Evolutionary conservation across 2,797 vertebrate genomes (phyloP).

Genomic region (Natrix natrix): DNA sequence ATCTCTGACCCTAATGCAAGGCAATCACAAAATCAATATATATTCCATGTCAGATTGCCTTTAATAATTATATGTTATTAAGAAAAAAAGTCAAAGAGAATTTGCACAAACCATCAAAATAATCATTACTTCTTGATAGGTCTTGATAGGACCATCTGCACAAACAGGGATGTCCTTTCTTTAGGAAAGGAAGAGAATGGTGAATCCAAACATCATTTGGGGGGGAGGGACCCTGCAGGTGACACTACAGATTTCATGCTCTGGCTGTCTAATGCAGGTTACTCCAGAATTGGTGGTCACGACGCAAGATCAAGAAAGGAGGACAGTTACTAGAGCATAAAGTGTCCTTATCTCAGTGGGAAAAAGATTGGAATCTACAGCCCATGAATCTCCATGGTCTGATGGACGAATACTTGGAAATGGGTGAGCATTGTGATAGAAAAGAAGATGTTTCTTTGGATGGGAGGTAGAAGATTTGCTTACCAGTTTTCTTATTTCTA

Average conservation of each 20-base stretch:
- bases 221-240: neutral
- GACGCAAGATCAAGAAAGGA: conserved; percentile 91
- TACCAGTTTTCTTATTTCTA: neutral
- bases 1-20: neutral
- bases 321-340: conserved; percentile 84
- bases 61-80: neutral
- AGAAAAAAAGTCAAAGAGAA: neutral
- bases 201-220: neutral
- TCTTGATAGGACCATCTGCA: neutral
- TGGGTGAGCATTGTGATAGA: conserved; percentile 79
- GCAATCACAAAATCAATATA: neutral
- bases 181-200: neutral
- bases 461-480: neutral
- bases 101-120: neutral
- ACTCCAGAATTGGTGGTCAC: conserved; percentile 99
- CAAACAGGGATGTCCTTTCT: neutral
- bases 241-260: neutral
- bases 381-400: conserved; percentile 97
- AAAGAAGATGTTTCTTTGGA: neutral
- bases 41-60: neutral
- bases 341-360: conserved; percentile 93
- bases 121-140: neutral
- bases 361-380: conserved; percentile 98
- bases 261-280: conserved; percentile 72
- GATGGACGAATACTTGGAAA: conserved; percentile 97